Conservation (phyloP, 2,113 vertebrate species). For the Prietella phreatophila region DNA sequence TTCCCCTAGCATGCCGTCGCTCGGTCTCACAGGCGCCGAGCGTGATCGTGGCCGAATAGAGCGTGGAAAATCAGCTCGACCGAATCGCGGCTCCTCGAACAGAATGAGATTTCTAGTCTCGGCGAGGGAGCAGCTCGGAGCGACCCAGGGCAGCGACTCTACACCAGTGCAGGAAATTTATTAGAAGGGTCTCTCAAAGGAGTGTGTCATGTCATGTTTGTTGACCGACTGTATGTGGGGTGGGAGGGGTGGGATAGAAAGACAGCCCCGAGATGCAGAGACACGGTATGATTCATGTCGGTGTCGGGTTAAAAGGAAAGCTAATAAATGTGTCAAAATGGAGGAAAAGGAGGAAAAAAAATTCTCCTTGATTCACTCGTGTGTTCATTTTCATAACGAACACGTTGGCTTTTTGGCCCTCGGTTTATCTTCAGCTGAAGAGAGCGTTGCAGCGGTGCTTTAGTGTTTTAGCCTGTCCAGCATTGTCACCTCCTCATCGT, state of each 20-base stretch:
- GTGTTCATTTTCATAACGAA: not conserved
- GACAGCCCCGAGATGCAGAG: not conserved
- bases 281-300: not conserved
- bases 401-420: not conserved
- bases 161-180: slow-evolving; percentile 51
- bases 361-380: no score
- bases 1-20: slow-evolving; percentile 17
- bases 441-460: not conserved
- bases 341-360: not conserved
- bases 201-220: slow-evolving; percentile 57
- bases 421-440: no score
- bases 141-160: slow-evolving; percentile 47
- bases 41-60: slow-evolving; percentile 43
- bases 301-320: not conserved
- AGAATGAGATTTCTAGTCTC: slow-evolving; percentile 53
- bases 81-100: slow-evolving; percentile 38
- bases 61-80: slow-evolving; percentile 50
- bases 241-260: not conserved
- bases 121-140: slow-evolving; percentile 47
- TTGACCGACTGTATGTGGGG: not conserved
- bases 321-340: not conserved
- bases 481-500: no score
- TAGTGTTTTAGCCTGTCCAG: not conserved
- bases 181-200: slow-evolving; percentile 53
- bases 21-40: slow-evolving; percentile 10